Evolutionary conservation across 2,113 vertebrate genomes (phyloP).

Genomic region (Emydocephalus ijimae): DNA sequence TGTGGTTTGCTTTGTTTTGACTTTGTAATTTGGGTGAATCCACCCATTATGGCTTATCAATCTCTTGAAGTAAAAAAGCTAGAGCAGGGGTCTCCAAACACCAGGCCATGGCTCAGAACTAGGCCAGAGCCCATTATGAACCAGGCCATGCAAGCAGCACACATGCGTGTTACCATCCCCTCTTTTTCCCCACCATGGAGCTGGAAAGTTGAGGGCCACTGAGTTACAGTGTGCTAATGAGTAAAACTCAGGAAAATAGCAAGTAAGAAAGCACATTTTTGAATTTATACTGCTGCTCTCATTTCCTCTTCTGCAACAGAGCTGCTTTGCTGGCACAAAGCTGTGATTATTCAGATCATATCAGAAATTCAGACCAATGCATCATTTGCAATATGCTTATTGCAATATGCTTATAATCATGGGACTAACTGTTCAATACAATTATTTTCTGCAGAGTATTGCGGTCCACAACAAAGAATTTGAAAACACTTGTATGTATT

Average conservation of each 20-base stretch:
- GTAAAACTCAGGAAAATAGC: constrained; percentile 18
- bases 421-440: background rate
- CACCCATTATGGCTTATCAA: background rate
- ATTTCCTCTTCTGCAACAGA: constrained; percentile 6
- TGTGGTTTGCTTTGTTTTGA: background rate
- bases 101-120: too few species aligned
- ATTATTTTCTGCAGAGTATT: background rate
- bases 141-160: too few species aligned
- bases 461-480: background rate
- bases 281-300: background rate
- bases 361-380: background rate
- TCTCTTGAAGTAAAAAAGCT: background rate
- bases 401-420: constrained; percentile 17
- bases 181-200: too few species aligned
- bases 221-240: background rate
- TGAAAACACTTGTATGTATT: background rate
- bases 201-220: too few species aligned
- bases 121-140: too few species aligned
- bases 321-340: background rate
- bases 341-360: background rate
- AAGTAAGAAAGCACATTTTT: background rate
- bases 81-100: background rate
- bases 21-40: background rate
- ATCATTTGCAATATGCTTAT: constrained; percentile 10
- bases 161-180: too few species aligned